Evolutionary conservation across 2,797 vertebrate genomes (phyloP), one percentile per base, ranked within the genome.

Genomic region (Manis pentadactyla): DNA sequence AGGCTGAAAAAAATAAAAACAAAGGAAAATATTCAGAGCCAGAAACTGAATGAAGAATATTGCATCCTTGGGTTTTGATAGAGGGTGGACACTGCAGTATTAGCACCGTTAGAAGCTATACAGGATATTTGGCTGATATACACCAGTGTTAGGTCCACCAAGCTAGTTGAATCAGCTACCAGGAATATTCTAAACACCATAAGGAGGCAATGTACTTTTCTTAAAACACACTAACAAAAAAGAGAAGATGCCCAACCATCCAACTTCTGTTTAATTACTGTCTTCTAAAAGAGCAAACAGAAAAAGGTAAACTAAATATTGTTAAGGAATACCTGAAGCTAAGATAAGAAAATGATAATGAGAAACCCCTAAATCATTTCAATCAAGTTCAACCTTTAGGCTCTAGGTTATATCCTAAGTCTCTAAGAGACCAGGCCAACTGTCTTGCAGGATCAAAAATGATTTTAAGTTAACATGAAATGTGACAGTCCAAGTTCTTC

Each of bases 1-100:
- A 87, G 29, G 51, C 21, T 78, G 11, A 63, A 79, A 90, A 96
- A 46, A 46, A 46, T 11, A 84, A 75, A 89, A 63, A 84, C 29
- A 82, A 83, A 37, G 64, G 86, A 92, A 93, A n/a, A 77, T 55
- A 79, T 39, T 87, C 73, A 75, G 85, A 49, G 57, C 61, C 85
- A 88, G 66, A 55, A 90, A 95, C 27, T 49, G 25, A 95, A 46
- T 59, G 88, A 93, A 87, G 81, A 96, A 94, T 88, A 86, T 66
- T 59, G 49, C 37, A 51, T 86, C 51, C 73, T 90, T 88, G 83
- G 57, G 91, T 77, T 34, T 92, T 14, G 5, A 25, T 1, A 15
- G 7, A 15, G 37, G 57, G 0, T 83, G 11, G 71, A 69, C 69
- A 82, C 3, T 83, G 34, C 10, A 78, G 21, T 46, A 59, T 49